Conservation (phyloP, 1,140 invertebrate genomes). For the Lethrus apterus region DNA sequence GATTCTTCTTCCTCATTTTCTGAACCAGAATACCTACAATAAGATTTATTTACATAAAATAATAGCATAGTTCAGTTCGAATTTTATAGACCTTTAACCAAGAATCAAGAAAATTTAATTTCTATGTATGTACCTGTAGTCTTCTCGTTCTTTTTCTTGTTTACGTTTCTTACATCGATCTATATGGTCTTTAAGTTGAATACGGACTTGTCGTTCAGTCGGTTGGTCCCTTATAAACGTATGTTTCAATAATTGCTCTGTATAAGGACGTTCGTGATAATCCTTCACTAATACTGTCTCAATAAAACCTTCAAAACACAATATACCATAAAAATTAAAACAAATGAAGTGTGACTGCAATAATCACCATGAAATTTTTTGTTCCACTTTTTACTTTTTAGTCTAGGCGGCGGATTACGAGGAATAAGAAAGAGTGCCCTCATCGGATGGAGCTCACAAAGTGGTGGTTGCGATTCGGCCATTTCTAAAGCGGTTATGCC, state of each 20-base stretch:
- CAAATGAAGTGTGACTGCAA: neutral
- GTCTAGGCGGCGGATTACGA: constrained; percentile 89
- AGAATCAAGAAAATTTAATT: neutral
- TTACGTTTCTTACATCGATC: constrained; percentile 94
- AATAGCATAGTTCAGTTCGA: neutral
- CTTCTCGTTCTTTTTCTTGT: constrained; percentile 79
- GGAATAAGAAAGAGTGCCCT: constrained; percentile 93
- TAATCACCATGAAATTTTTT: constrained; percentile 80
- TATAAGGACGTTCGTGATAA: constrained; percentile 96
- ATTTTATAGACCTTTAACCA: neutral
- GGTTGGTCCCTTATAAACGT: constrained; percentile 97
- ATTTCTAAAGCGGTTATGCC: constrained; percentile 99
- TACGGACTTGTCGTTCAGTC: constrained; percentile 93
- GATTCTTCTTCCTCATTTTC: constrained; percentile 86
- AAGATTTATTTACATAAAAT: neutral
- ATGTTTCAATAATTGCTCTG: constrained; percentile 95
- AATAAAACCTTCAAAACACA: constrained; percentile 54
- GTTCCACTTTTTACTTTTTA: constrained; percentile 98
- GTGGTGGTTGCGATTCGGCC: constrained; percentile 98
- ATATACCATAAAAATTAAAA: constrained; percentile 10
- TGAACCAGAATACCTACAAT: constrained; percentile 66
- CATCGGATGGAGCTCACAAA: constrained; percentile 99
- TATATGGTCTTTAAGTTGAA: constrained; percentile 98
- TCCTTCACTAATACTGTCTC: constrained; percentile 91
- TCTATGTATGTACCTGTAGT: constrained; percentile 49